phyloP scores from a whole-genome alignment of 2,888 invertebrate species.

The Aspidiotus rigidus region DNA sequence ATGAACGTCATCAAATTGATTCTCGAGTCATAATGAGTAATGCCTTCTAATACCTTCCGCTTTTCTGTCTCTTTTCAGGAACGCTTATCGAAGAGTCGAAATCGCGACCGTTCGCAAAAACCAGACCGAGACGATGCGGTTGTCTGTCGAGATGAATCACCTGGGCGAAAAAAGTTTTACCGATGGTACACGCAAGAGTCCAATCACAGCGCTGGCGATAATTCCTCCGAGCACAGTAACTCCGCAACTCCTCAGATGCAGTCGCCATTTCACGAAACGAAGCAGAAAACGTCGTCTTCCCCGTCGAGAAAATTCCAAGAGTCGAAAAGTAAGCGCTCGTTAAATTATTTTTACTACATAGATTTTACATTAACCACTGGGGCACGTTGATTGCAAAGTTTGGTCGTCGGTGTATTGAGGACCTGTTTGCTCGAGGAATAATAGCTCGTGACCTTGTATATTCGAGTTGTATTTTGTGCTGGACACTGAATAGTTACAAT shows the following conservation, averaged over 20 bases:
- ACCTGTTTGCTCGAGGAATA: too few relatives aligned
- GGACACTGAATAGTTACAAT: too few relatives aligned
- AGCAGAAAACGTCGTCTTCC: conserved; percentile 18
- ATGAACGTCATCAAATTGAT: too few relatives aligned
- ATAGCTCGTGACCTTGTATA: too few relatives aligned
- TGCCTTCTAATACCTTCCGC: too few relatives aligned
- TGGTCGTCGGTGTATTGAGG: too few relatives aligned
- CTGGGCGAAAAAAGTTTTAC: not conserved
- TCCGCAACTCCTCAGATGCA: conserved; percentile 73
- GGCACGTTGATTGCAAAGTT: too few relatives aligned
- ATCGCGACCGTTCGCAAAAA: conserved; percentile 50
- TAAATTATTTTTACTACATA: too few relatives aligned
- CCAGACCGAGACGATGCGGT: conserved; percentile 47
- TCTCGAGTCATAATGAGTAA: too few relatives aligned
- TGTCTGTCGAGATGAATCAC: conserved; percentile 42
- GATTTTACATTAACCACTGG: too few relatives aligned
- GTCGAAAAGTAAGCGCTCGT: too few relatives aligned
- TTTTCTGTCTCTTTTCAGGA: conserved; percentile 46
- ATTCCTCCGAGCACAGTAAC: conserved; percentile 44
- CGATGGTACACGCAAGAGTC: conserved; percentile 1
- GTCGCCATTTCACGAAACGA: conserved; percentile 44
- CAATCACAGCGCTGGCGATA: not conserved
- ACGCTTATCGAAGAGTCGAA: conserved; percentile 66
- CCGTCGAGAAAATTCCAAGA: not conserved
- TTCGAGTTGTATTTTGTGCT: too few relatives aligned